Conservation (phyloP, 1,140 invertebrate genomes). For the Drosophila parabipectinata region DNA sequence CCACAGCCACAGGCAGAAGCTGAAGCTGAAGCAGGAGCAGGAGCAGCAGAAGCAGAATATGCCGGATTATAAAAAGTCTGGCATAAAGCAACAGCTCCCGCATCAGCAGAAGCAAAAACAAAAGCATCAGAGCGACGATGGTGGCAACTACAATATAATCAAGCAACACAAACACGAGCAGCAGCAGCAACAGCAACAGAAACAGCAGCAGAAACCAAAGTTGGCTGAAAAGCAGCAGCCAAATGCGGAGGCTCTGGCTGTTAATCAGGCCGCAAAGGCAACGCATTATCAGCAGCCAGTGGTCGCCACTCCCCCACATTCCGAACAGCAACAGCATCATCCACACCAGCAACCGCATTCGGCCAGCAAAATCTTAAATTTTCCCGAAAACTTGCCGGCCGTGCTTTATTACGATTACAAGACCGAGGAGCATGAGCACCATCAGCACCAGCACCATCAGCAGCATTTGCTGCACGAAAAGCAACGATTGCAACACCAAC, state of each 20-base stretch:
- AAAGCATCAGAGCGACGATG: constrained; percentile 44
- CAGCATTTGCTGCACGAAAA: constrained; percentile 80
- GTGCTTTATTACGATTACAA: constrained; percentile 81
- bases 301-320: constrained; percentile 21
- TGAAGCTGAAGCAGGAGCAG: constrained; percentile 49
- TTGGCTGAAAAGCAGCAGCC: constrained; percentile 12
- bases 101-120: constrained; percentile 38
- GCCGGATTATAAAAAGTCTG: constrained; percentile 50
- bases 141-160: constrained; percentile 70
- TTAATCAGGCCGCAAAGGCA: constrained; percentile 73
- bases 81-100: constrained; percentile 42
- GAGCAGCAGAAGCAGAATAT: constrained; percentile 38
- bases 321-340: constrained; percentile 24
- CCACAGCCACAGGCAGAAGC: constrained; percentile 64
- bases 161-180: constrained; percentile 68
- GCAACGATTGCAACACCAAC: constrained; percentile 56
- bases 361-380: constrained; percentile 78
- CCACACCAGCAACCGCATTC: constrained; percentile 48
- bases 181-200: constrained; percentile 46
- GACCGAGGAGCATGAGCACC: constrained; percentile 81
- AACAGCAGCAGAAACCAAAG: constrained; percentile 21
- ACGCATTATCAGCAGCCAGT: constrained; percentile 66
- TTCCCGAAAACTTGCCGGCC: constrained; percentile 79
- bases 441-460: constrained; percentile 81
- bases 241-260: constrained; percentile 29